Base-by-base conservation (phyloP, 2,888 invertebrate genomes). In the Lacanobia wlatinum region DNA sequence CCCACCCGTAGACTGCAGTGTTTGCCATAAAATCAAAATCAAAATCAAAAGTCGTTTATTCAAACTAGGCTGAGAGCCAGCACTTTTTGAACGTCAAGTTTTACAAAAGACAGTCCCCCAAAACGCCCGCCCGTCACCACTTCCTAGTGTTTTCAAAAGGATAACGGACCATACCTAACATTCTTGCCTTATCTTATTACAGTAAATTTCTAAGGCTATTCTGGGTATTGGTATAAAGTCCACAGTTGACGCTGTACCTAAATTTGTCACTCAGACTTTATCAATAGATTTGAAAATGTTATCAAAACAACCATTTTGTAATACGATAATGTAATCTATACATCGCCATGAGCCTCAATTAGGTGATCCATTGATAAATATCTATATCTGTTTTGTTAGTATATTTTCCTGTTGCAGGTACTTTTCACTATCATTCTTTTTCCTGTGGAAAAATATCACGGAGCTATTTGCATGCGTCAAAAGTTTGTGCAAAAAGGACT, bases 261-360 rank as follows among this genome's bases (percentile, higher is more conserved):
- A n/a, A 73, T 55, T 21, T 0, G 38, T 43, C 56, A 50, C 12
- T 16, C 21, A 34, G 10, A 6, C 6, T 7, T 16, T 65, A 73
- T 75, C 72, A 23, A 14, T 1, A 48, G 38, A 72, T 65, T 50
- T 43, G n/a, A 73, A 48, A 65, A 16, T 21, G 18, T 66, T 75
- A 75, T 75, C 72, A 66, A 4, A 1, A 34, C 56, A 12, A 23
- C 16, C 12, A 76, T 43, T 66, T 56, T 56, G 76, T 56, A 66
- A 43, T n/a, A 12, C 18, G 66, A 50, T 73, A 66, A 40, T 2
- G 6, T 38, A 72, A 34, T 73, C 23, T 62, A 16, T 21, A 3
- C 21, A 23, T 21, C 10, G n/a, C 0, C 61, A 43, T 63, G 6
- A 40, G 55, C 21, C 18, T 1, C 14, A 65, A 43, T 66, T 43